Percentiles rank a stretch among this genome's conserved stretches.
phyloP scores from a whole-genome alignment of 2,888 invertebrate species.

The Drosophila infuscata region DNA sequence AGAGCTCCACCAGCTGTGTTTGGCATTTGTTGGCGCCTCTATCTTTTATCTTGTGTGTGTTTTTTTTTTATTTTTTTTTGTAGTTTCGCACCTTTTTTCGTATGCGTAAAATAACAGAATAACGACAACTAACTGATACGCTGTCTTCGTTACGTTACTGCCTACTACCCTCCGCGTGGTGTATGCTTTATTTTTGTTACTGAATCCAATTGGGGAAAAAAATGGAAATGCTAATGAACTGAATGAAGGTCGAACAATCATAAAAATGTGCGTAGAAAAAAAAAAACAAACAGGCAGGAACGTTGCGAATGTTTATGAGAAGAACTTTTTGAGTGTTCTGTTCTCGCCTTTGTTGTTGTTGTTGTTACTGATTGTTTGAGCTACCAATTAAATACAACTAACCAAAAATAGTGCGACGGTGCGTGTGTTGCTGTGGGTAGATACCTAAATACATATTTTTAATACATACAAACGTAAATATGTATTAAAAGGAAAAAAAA shows the following conservation, averaged over 20 bases:
- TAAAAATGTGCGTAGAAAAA: slow-evolving; percentile 31
- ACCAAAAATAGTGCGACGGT: slow-evolving; percentile 37
- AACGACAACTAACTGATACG: slow-evolving; percentile 6
- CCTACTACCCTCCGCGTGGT: slow-evolving; percentile 27
- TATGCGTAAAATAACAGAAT: slow-evolving; percentile 20
- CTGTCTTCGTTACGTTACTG: not conserved
- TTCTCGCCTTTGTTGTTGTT: not conserved
- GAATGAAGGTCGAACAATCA: slow-evolving; percentile 69
- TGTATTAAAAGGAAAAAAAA: not conserved
- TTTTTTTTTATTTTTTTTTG: slow-evolving; percentile 46
- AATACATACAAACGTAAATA: not conserved
- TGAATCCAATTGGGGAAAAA: slow-evolving; percentile 22
- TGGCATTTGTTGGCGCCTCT: slow-evolving; percentile 33
- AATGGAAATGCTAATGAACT: slow-evolving; percentile 75
- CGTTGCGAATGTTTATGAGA: slow-evolving; percentile 25
- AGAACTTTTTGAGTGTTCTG: slow-evolving; percentile 23
- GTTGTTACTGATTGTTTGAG: slow-evolving; percentile 27
- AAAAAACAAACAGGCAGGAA: slow-evolving; percentile 9
- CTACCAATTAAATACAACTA: slow-evolving; percentile 28
- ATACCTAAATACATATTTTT: not conserved
- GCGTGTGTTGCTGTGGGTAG: slow-evolving; percentile 23
- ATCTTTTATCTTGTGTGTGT: slow-evolving; percentile 5
- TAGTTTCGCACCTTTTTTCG: slow-evolving; percentile 67
- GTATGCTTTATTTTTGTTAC: slow-evolving; percentile 28
- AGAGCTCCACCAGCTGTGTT: slow-evolving; percentile 23